Conservation (phyloP, 2,797 vertebrate genomes). For the Scolopax bukidnonensis region DNA sequence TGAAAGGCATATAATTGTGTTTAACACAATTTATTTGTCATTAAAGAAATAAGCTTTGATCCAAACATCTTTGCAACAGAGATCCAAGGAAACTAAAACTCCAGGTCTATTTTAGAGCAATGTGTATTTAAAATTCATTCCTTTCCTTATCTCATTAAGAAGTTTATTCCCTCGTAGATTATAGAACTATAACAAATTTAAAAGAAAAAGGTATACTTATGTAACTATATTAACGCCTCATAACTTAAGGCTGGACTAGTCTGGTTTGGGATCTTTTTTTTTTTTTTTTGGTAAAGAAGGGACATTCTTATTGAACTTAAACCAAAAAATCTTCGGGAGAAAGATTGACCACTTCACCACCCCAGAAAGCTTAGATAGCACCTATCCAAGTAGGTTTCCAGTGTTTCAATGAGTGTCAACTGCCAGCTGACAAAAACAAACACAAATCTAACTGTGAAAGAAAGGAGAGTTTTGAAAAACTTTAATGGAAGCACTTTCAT, state of each 20-base stretch:
- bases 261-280: not conserved
- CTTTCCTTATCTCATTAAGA: conserved; percentile 22
- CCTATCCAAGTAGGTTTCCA: not conserved
- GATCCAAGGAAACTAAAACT: conserved; percentile 69
- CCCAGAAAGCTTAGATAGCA: not conserved
- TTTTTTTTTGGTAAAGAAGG: not conserved
- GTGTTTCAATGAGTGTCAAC: not conserved
- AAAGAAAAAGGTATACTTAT: not conserved
- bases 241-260: not conserved
- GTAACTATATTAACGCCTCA: not conserved
- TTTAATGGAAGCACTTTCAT: not conserved
- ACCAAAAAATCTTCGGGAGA: not conserved
- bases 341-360: not conserved
- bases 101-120: conserved; percentile 74
- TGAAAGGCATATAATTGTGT: conserved; percentile 74
- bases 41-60: conserved; percentile 78
- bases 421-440: not conserved
- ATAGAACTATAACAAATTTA: not conserved
- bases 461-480: not conserved
- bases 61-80: conserved; percentile 67
- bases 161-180: conserved; percentile 2
- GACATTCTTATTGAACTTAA: not conserved
- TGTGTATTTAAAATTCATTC: conserved; percentile 58
- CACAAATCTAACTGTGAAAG: not conserved
- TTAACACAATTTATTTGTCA: conserved; percentile 78